These are phyloP conservation scores for Crotalus horridus DNA, from an alignment of 2,113 vertebrate genomes.

Conservation along the genomic window DNA sequence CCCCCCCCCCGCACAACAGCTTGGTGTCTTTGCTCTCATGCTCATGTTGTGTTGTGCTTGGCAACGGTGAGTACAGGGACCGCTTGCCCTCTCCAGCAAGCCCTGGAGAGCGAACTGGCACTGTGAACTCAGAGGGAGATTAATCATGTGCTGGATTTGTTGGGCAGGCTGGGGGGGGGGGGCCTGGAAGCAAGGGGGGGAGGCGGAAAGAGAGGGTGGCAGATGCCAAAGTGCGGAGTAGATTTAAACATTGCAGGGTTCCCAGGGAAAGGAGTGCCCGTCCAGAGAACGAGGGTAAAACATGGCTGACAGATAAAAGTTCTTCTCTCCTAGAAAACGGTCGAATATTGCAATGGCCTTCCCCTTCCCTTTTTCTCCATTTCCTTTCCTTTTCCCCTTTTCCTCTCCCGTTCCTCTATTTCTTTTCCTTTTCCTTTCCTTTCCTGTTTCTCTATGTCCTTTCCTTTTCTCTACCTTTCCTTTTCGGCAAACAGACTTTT, in stretches of 20 bases:
- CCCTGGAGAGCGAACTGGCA: background rate
- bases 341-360: accelerated
- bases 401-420: no score
- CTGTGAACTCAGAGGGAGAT: background rate
- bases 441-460: no score
- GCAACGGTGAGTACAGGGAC: background rate
- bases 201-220: no score
- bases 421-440: no score
- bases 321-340: background rate
- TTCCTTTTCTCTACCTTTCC: no score
- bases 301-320: background rate
- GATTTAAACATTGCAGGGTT: background rate
- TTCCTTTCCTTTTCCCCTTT: no score
- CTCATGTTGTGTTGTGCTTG: background rate
- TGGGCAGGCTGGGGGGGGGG: background rate
- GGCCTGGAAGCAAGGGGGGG: background rate
- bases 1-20: no score
- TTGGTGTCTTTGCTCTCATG: background rate
- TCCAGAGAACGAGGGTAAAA: background rate
- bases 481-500: no score
- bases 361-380: no score
- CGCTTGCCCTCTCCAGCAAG: background rate
- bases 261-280: background rate
- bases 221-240: background rate
- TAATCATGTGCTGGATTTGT: background rate